Conservation (phyloP, 2,888 invertebrate genomes). For the Steinernema scapterisci region DNA sequence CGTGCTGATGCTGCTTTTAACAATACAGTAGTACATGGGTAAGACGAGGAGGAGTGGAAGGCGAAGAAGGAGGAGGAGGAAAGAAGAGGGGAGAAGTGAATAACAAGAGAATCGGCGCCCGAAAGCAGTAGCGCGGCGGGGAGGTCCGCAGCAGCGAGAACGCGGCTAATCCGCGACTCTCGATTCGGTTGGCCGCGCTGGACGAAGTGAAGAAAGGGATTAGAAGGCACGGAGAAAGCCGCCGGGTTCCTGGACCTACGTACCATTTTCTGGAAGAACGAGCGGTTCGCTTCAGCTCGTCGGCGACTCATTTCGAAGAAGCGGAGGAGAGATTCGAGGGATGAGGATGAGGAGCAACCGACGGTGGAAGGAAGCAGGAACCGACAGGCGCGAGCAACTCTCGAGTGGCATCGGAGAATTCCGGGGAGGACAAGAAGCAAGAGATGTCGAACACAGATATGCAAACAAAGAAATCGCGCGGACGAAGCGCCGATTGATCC, state of each 20-base stretch:
- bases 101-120: neutral
- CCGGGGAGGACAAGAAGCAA: neutral
- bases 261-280: slow-evolving; percentile 26
- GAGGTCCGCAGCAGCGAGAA: neutral
- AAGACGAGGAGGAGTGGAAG: no score
- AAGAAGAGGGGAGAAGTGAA: no score
- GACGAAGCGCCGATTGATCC: slow-evolving; percentile 1
- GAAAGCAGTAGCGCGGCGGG: slow-evolving; percentile 18
- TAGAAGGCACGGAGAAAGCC: neutral
- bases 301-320: neutral
- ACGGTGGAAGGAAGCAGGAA: neutral
- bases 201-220: neutral
- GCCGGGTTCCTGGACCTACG: neutral
- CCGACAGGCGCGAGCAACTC: neutral
- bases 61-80: no score
- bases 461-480: slow-evolving; percentile 15
- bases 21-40: slow-evolving; percentile 28
- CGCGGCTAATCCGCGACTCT: slow-evolving; percentile 1
- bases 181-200: neutral
- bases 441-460: neutral
- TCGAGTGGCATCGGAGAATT: slow-evolving; percentile 8
- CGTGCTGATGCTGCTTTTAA: slow-evolving; percentile 11
- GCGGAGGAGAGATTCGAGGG: neutral
- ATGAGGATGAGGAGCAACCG: neutral
- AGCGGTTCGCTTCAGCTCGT: neutral